Evolutionary conservation across 2,113 vertebrate genomes (phyloP), one percentile per base, ranked within the genome.

Genomic region (Cettia cetti): DNA sequence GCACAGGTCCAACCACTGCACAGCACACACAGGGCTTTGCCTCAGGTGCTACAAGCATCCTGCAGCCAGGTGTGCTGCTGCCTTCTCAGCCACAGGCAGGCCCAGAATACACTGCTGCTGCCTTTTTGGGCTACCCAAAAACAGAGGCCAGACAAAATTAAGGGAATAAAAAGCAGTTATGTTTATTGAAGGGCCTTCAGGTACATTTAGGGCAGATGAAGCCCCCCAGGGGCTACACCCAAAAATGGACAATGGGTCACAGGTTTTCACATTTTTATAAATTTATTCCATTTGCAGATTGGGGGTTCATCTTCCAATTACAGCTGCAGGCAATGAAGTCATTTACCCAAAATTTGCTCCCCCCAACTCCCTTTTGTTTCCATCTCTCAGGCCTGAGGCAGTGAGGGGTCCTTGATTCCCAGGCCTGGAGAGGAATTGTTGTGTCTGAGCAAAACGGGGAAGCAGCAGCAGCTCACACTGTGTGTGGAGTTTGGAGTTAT

Each of bases 191-290:
- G 61, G 16, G 1, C 4, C 33, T 42, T 42, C 47, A 42, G 37
- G 59, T n/a, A n/a, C 75, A 31, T 45, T 44, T 37, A 0, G 0
- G 27, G 9, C 19, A 80, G 39, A 45, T 0, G 0, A 66, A 56
- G 13, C 33, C 10, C 15, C 6, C 12, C 39, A 37, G 27, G 39
- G 10, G 2, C 39, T 45, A 3, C 39, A 35, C 49, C 33, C 40
- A 24, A 45, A 45, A 80, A 37, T 66, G 6, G 9, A 31, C 2
- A 0, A 19, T 0, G 1, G 15, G 12, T 45, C 15, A 54, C 0
- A 0, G 26, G 6, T 23, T 45, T 72, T 19, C 26, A 31, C 13
- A 45, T 9, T 80, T 44, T 31, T 6, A 54, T 37, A 4, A 20
- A 4, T 65, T 54, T 66, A 7, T 3, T 12, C 77, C 9, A 20